A percentile compares a stretch with the other conserved stretches of the same genome.
Conservation (phyloP, 2,888 invertebrate genomes). For the Drosophila incognita region DNA sequence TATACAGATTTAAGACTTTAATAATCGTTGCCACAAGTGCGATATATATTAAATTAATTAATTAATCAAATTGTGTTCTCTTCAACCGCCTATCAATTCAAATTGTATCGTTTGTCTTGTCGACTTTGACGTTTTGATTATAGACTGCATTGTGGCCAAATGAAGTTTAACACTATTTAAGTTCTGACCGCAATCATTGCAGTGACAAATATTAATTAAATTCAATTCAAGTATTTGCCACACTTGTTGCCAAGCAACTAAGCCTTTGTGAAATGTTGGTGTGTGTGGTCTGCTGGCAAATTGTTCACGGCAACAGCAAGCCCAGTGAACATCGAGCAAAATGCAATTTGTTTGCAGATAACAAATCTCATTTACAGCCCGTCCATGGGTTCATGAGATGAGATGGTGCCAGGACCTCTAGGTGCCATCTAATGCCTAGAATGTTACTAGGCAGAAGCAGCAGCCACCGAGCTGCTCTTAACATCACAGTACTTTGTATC, state of each 20-base stretch:
- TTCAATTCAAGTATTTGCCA: neutral
- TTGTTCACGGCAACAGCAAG: neutral
- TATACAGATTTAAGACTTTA: neutral
- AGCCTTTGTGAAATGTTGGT: neutral
- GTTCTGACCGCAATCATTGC: neutral
- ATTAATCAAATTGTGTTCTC: neutral
- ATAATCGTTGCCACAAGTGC: neutral
- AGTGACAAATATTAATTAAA: neutral
- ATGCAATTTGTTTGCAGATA: conserved; percentile 68
- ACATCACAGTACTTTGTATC: conserved; percentile 61
- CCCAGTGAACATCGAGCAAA: conserved; percentile 16
- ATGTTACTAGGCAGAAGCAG: neutral
- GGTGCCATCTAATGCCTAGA: neutral
- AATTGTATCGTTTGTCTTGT: neutral
- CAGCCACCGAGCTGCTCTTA: conserved; percentile 6
- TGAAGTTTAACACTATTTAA: neutral
- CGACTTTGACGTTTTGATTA: neutral
- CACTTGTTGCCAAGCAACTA: neutral
- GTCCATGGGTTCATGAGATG: conserved; percentile 47
- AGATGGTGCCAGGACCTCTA: neutral
- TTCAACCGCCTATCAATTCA: neutral
- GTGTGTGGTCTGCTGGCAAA: conserved; percentile 4
- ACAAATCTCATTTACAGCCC: conserved; percentile 77
- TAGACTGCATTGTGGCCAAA: neutral
- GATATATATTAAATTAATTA: neutral